Conservation (phyloP, 2,113 vertebrate genomes). For the Maylandia zebra region DNA sequence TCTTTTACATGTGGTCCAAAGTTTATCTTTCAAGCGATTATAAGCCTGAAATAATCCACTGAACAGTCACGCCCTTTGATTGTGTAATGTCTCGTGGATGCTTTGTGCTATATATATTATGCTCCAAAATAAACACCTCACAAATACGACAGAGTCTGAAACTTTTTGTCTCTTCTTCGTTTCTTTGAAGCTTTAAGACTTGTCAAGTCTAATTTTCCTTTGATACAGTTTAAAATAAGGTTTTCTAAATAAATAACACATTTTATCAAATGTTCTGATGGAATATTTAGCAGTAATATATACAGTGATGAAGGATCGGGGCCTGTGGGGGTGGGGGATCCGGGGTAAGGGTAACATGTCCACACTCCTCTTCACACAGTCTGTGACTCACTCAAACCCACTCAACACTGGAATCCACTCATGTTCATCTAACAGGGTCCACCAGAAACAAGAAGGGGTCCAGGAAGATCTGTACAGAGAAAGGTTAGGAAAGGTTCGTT, state of each 20-base stretch:
- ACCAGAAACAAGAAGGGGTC: accelerated
- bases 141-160: not conserved
- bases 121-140: not conserved
- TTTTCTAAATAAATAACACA: not conserved
- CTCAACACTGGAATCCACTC: accelerated
- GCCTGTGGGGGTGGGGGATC: not conserved
- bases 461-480: not conserved
- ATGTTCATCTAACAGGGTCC: accelerated
- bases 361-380: not conserved
- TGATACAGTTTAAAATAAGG: not conserved
- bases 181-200: accelerated
- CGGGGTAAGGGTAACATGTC: not conserved
- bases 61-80: accelerated
- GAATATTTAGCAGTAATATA: not conserved
- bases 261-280: accelerated
- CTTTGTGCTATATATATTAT: not conserved
- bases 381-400: not conserved
- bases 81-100: not conserved
- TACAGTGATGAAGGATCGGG: accelerated
- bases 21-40: accelerated
- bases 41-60: not conserved
- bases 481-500: accelerated
- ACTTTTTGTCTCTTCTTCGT: accelerated
- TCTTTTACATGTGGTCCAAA: not conserved
- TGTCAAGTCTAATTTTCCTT: not conserved